phyloP scores from a whole-genome alignment of 2,113 vertebrate species.

The Tachysurus vachellii region DNA sequence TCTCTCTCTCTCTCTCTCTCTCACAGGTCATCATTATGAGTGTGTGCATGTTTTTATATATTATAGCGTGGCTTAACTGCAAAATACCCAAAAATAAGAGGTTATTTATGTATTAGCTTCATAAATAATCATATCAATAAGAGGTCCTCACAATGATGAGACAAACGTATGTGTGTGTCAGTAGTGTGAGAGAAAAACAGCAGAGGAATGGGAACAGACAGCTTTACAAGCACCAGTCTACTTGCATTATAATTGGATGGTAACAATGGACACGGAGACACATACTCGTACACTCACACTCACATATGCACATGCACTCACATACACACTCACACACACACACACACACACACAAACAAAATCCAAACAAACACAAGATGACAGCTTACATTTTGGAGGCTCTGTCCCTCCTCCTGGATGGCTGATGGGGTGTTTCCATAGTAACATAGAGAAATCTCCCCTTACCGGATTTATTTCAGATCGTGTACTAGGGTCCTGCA shows the following conservation, averaged over 20 bases:
- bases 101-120: neutral
- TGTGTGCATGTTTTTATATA: constrained; percentile 28
- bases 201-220: constrained; percentile 63
- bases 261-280: constrained; percentile 50
- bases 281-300: constrained; percentile 15
- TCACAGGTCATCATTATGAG: neutral
- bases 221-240: constrained; percentile 52
- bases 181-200: constrained; percentile 61
- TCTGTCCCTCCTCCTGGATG: constrained; percentile 47
- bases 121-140: neutral
- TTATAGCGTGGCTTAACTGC: neutral
- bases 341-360: constrained; percentile 10
- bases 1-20: no score
- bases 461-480: constrained; percentile 41
- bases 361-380: constrained; percentile 49
- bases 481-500: constrained; percentile 37
- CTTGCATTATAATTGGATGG: constrained; percentile 53
- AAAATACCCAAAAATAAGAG: neutral
- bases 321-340: neutral
- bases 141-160: neutral
- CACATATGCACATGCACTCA: constrained; percentile 1
- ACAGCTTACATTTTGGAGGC: constrained; percentile 56
- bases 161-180: constrained; percentile 55
- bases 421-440: constrained; percentile 57
- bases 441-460: constrained; percentile 55